Conservation (phyloP, 2,888 invertebrate genomes). For the Protonemura montana region DNA sequence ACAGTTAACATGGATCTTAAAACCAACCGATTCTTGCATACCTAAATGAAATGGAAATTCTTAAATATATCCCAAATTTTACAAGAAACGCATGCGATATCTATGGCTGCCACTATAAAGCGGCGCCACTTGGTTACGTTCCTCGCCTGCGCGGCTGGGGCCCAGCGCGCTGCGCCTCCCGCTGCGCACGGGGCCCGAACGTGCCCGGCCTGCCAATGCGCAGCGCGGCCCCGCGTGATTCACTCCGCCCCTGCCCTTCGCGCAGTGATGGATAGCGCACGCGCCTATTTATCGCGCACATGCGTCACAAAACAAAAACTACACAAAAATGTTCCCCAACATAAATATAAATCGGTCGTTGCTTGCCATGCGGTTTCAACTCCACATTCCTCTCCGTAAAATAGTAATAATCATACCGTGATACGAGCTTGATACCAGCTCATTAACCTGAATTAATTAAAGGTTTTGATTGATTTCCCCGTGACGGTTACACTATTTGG, state of each 20-base stretch:
- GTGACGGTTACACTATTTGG: background rate
- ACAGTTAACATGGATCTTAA: too few species aligned
- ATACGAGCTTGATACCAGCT: constrained; percentile 14
- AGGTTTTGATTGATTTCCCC: background rate
- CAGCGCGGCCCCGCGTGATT: background rate
- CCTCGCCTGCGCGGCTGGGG: background rate
- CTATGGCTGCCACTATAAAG: too few species aligned
- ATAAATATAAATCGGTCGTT: background rate
- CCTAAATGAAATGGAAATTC: too few species aligned
- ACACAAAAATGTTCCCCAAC: too few species aligned
- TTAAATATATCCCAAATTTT: too few species aligned
- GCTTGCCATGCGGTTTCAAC: background rate
- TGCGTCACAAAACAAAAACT: background rate
- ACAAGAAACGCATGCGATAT: too few species aligned
- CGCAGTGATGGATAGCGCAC: background rate
- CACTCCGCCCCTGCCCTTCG: background rate
- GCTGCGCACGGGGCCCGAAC: background rate
- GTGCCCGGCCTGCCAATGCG: background rate
- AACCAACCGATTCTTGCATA: too few species aligned
- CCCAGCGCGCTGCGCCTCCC: background rate
- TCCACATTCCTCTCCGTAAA: background rate
- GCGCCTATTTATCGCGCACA: background rate
- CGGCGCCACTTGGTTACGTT: too few species aligned
- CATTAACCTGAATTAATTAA: constrained; percentile 33
- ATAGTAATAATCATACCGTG: constrained; percentile 2